Base-by-base conservation (phyloP, 2,888 invertebrate species). In the Scrobipalpa costella region DNA sequence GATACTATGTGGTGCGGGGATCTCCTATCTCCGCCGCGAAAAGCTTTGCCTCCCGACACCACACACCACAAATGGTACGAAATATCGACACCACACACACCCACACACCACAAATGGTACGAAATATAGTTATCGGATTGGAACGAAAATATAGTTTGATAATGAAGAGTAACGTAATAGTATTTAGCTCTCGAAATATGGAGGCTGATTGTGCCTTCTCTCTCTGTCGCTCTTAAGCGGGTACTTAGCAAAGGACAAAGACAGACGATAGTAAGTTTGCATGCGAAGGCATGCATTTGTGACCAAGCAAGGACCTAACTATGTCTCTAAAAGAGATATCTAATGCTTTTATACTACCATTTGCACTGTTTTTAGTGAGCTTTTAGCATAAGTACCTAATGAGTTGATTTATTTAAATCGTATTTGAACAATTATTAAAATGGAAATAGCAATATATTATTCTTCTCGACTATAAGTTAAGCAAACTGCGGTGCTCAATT, bases 351-450 rank as follows among this genome's bases (percentile, higher is more conserved):
- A 33, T 64, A 63, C 66, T 64, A 64, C 63, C 63, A 65, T 65
- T 63, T 70, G 70, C 72, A 71, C 73, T 72, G 67, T 70, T 70
- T 71, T 70, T 69, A 69, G 71, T 68, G 64, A 66, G 27, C 21
- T n/a, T 63, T 62, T 63, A 62, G 67, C 69, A 70, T 66, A 66
- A 57, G 61, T 68, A 67, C 62, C 65, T 65, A 60, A 61, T 65
- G 52, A 50, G 61, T 62, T 49, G 59, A 61, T 11, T 21, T 27
- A 59, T 15, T 27, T 27, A 11, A n/a, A 36, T 58, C 40, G 27
- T 59, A 59, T 59, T 59, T 36, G 40, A 38, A 38, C 21, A 57
- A 17, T n/a, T 33, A 15, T 27, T 33, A 11, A 55, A n/a, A n/a
- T 33, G 33, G 5, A 27, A 27, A 27, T n/a, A n/a, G n/a, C n/a